Base-by-base conservation (phyloP, 2,797 vertebrate genomes). In the Merluccius polli region DNA sequence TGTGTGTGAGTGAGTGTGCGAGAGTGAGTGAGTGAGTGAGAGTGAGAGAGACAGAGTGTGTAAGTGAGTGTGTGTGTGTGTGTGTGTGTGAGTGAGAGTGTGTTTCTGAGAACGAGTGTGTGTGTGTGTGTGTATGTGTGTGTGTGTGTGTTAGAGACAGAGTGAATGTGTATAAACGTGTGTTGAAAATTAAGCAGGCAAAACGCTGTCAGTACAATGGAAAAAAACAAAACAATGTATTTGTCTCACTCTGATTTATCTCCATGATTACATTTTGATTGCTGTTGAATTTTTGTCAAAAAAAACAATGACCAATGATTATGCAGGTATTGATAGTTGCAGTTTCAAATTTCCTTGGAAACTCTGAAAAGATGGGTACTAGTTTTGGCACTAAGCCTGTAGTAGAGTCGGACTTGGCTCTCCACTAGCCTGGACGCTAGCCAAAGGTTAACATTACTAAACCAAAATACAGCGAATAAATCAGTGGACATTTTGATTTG, bases 401-500 rank as follows among this genome's bases (percentile, higher is more conserved):
- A 30, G 68, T 44, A 8, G 21, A 63, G 30, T 77, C 69, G 0
- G 13, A 3, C 67, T 3, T 29, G 24, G 41, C 4, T 52, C 73
- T 78, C 38, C 32, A 41, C 68, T 70, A 36, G 32, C 41, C 48
- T 8, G 59, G 16, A 52, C 7, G 35, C 21, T 18, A 8, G 29
- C 30, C 74, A 3, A 52, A 24, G 74, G 74, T 29, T 75, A 71
- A 5, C 38, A 35, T 18, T 4, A 16, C 16, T 70, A 33, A n/a
- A 76, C 71, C 71, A 35, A 48, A 74, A 38, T 73, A 71, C 72
- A 81, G 75, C 78, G 76, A 81, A 67, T 32, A 65, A 77, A 76
- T 73, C 74, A 83, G 77, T 85, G 83, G 84, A 86, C 85, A 84
- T 52, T 76, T 73, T 88, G 83, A 88, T 92, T 88, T 87, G 80